Conservation (phyloP, 1,140 invertebrate species). For the Drosophila kepulauana region DNA sequence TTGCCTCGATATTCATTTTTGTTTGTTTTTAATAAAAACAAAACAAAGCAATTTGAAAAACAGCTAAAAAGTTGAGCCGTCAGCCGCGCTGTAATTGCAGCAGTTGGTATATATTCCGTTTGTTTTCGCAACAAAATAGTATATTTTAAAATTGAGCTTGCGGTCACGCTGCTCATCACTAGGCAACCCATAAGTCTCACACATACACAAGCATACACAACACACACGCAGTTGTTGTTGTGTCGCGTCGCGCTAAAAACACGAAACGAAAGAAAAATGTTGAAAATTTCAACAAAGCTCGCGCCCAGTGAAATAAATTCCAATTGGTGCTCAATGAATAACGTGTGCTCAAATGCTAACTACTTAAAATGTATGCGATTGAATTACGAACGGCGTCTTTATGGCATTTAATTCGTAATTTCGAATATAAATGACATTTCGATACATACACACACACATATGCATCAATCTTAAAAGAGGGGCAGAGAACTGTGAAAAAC, state of each 20-base stretch:
- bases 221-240: constrained; percentile 69
- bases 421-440: constrained; percentile 69
- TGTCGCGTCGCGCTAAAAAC: constrained; percentile 61
- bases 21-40: too few species aligned
- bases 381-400: constrained; percentile 26
- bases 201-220: constrained; percentile 24
- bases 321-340: constrained; percentile 26
- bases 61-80: constrained; percentile 3
- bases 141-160: background rate
- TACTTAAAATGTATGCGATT: constrained; percentile 42
- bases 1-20: too few species aligned
- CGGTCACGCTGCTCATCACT: constrained; percentile 25
- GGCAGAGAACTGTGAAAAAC: constrained; percentile 63
- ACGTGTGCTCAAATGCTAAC: constrained; percentile 28
- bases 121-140: background rate
- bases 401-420: constrained; percentile 34
- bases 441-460: constrained; percentile 73
- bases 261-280: constrained; percentile 46
- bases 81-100: background rate
- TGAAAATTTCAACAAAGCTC: constrained; percentile 35
- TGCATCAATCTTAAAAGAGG: constrained; percentile 45
- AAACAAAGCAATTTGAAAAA: background rate
- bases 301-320: constrained; percentile 44
- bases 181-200: constrained; percentile 35
- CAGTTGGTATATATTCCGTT: background rate